Evolutionary conservation across 2,888 invertebrate genomes (phyloP).

Genomic region (Diloba caeruleocephala): DNA sequence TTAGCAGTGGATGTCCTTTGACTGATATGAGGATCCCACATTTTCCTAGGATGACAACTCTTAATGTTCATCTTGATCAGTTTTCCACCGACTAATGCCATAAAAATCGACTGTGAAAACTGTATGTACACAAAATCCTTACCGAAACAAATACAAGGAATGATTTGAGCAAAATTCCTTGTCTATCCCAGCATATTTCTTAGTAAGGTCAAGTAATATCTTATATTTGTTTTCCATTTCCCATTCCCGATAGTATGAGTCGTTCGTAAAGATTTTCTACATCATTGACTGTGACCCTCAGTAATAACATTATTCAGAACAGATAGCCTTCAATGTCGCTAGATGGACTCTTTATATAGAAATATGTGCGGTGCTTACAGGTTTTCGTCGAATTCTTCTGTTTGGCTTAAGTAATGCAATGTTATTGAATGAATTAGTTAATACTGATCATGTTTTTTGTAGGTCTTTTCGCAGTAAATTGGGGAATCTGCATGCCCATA

Average conservation of each 20-base stretch:
- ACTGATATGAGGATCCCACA: no score
- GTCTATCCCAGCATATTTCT: constrained; percentile 18
- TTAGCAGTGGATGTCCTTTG: no score
- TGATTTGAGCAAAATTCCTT: constrained; percentile 23
- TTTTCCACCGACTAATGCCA: no score
- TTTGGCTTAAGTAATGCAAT: constrained; percentile 10
- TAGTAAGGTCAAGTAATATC: constrained; percentile 56
- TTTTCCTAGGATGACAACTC: no score
- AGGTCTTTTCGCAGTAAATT: no score
- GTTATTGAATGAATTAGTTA: no score
- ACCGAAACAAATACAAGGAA: constrained; percentile 16
- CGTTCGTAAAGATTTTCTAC: constrained; percentile 75
- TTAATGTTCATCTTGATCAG: no score
- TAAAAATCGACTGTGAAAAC: neutral
- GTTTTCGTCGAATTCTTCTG: constrained; percentile 6
- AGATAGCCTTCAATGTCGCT: constrained; percentile 48
- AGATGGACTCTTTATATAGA: constrained; percentile 38
- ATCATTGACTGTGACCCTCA: constrained; percentile 71
- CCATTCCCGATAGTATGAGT: constrained; percentile 57
- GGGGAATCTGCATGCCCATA: no score
- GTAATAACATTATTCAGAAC: constrained; percentile 72
- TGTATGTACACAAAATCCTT: neutral
- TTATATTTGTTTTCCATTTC: constrained; percentile 70
- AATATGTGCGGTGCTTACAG: constrained; percentile 20
- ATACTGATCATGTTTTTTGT: no score